phyloP scores from a whole-genome alignment of 1,140 invertebrate species.

The Metopolophium dirhodum region DNA sequence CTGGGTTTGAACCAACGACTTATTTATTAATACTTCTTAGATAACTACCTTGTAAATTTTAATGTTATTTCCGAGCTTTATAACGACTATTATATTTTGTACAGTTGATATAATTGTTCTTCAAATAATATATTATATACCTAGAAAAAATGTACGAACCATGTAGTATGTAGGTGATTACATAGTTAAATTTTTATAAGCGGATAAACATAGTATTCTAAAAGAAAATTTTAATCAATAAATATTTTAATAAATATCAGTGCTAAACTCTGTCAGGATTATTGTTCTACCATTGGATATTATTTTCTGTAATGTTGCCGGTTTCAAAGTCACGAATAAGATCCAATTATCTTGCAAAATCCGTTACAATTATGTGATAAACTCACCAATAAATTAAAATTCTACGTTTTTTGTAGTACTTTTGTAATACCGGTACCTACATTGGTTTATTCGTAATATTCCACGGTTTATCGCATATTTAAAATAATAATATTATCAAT shows the following conservation, averaged over 20 bases:
- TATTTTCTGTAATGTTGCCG: background rate
- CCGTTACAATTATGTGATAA: background rate
- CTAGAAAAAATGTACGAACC: background rate
- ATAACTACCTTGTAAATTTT: no score
- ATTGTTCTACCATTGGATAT: background rate
- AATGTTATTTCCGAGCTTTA: background rate
- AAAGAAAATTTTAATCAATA: background rate
- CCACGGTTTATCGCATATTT: background rate
- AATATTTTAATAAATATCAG: background rate
- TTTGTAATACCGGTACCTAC: no score
- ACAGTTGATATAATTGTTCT: background rate
- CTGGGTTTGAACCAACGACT: background rate
- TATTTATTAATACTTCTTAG: no score
- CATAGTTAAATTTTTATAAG: background rate
- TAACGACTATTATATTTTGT: background rate
- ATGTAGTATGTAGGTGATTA: background rate
- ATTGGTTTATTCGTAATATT: background rate
- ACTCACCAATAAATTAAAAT: background rate
- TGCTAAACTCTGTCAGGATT: background rate
- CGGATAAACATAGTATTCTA: background rate
- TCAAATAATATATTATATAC: background rate
- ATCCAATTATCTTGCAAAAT: background rate
- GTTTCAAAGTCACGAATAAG: background rate
- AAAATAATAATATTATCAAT: background rate
- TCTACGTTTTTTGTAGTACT: background rate